Conservation (phyloP, 2,113 vertebrate species). For the Solenodon paradoxus region DNA sequence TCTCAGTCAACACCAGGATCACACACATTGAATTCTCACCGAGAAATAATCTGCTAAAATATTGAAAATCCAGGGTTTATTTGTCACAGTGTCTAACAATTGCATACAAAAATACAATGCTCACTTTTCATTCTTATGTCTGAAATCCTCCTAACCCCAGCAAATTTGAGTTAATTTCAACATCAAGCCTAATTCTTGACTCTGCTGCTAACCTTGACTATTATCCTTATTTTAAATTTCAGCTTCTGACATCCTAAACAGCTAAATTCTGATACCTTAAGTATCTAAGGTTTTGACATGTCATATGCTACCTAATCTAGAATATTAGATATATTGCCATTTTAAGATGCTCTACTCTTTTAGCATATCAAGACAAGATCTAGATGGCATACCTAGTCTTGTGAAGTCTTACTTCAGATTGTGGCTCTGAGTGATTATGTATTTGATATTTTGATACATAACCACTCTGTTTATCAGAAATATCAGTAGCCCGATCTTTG, state of each 20-base stretch:
- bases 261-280: not conserved
- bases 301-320: not conserved
- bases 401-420: not conserved
- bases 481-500: not conserved
- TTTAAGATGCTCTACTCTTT: not conserved
- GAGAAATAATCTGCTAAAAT: not conserved
- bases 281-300: not conserved
- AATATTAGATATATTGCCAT: not conserved
- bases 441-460: not conserved
- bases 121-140: not conserved
- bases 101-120: not conserved
- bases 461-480: not conserved
- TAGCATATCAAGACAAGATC: not conserved
- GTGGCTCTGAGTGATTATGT: not conserved
- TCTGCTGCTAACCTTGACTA: not conserved
- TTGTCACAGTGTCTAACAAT: not conserved
- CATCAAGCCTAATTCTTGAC: not conserved
- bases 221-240: conserved; percentile 28
- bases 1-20: not conserved
- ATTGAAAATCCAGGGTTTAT: not conserved
- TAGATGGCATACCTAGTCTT: no score
- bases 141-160: not conserved
- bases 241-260: not conserved
- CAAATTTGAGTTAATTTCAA: not conserved
- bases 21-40: not conserved